Evolutionary conservation across 2,888 invertebrate genomes (phyloP).

Genomic region (Tinea pellionella): DNA sequence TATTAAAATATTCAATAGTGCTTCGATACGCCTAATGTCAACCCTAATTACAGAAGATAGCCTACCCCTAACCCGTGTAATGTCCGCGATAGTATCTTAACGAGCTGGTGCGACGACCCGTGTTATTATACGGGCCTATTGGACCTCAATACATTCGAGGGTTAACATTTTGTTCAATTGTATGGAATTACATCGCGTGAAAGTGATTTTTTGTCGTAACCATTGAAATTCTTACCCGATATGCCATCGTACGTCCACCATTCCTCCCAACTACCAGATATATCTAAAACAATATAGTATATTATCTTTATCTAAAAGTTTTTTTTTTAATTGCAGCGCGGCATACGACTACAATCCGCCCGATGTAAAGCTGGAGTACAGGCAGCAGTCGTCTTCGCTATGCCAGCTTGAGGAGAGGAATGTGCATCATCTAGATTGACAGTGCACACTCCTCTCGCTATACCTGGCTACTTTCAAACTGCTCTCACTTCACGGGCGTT

Average conservation of each 20-base stretch:
- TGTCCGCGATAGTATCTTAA: slow-evolving; percentile 51
- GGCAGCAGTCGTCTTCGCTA: too few species aligned
- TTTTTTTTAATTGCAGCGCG: too few species aligned
- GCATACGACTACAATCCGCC: too few species aligned
- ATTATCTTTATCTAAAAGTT: too few species aligned
- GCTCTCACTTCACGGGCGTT: too few species aligned
- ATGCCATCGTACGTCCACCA: slow-evolving; percentile 91
- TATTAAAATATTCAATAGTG: slow-evolving; percentile 1
- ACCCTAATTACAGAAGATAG: not conserved
- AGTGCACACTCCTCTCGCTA: too few species aligned
- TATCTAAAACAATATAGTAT: slow-evolving; percentile 70
- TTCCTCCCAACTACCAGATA: slow-evolving; percentile 85
- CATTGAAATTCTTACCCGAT: slow-evolving; percentile 68
- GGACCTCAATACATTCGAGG: not conserved
- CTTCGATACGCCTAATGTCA: not conserved
- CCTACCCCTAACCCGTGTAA: not conserved
- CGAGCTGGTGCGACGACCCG: slow-evolving; percentile 39
- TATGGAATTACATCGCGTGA: not conserved
- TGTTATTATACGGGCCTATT: slow-evolving; percentile 34
- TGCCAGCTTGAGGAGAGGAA: too few species aligned
- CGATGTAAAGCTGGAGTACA: too few species aligned
- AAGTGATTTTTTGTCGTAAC: not conserved
- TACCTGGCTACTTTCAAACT: too few species aligned
- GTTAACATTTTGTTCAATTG: not conserved
- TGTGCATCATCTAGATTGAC: too few species aligned